These are phyloP conservation scores for Timema podura DNA, from an alignment of 2,888 invertebrate genomes.

Conservation along the genomic window DNA sequence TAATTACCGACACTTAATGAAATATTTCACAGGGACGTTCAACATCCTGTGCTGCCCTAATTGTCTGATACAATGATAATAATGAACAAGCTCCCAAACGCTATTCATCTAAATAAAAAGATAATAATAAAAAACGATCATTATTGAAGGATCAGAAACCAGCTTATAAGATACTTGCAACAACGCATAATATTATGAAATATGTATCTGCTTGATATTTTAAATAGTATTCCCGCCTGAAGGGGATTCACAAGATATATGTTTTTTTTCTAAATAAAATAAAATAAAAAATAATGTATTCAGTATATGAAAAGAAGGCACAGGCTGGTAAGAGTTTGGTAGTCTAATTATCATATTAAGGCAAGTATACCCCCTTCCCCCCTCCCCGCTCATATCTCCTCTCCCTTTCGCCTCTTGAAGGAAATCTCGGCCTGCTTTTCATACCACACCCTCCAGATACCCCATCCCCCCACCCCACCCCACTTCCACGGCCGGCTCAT, in stretches of 20 bases:
- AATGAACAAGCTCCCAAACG: too few relatives aligned
- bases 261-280: conserved; percentile 5
- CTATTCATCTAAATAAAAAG: too few relatives aligned
- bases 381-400: conserved; percentile 4
- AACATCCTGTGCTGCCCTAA: too few relatives aligned
- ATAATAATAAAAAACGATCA: too few relatives aligned
- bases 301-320: too few relatives aligned
- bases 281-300: not conserved
- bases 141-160: too few relatives aligned
- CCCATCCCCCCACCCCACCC: too few relatives aligned
- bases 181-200: not conserved
- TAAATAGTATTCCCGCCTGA: conserved; percentile 13
- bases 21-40: too few relatives aligned
- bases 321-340: not conserved
- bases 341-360: conserved; percentile 26
- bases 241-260: not conserved
- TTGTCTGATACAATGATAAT: too few relatives aligned
- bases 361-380: conserved; percentile 13
- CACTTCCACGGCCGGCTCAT: not conserved
- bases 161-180: too few relatives aligned
- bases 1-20: too few relatives aligned
- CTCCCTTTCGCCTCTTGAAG: not conserved
- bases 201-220: conserved; percentile 13
- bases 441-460: conserved; percentile 24
- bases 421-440: conserved; percentile 3